Percentiles rank a stretch among this genome's conserved stretches.
phyloP scores from a whole-genome alignment of 2,113 vertebrate genomes.

The Madoqua kirkii region DNA sequence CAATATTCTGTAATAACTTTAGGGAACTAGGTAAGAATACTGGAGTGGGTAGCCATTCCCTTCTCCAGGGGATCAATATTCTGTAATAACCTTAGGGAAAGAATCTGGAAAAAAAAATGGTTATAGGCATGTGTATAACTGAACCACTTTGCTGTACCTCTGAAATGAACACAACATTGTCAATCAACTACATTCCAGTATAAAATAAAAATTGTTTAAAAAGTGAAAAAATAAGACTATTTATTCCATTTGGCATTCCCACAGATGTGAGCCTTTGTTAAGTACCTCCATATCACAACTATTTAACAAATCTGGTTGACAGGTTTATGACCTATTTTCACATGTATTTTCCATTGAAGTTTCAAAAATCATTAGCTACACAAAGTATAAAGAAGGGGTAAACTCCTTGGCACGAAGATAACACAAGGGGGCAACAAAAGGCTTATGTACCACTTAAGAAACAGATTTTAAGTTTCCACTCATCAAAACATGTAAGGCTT shows the following conservation, averaged over 20 bases:
- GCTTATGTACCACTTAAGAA: background rate
- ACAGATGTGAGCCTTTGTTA: background rate
- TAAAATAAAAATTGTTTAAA: background rate
- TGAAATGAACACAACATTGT: background rate
- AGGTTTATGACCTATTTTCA: background rate
- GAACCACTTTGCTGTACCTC: background rate
- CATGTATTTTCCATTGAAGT: background rate
- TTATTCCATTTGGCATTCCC: background rate
- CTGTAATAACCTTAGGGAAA: background rate
- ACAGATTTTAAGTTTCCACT: conserved; percentile 13
- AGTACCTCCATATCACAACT: background rate
- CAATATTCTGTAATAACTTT: background rate
- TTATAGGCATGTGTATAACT: background rate
- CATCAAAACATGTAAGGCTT: conserved; percentile 26
- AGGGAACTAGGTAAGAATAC: background rate
- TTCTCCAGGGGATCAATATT: no score
- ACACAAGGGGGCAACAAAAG: rapidly evolving
- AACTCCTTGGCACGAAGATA: background rate
- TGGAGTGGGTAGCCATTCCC: background rate
- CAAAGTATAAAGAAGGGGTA: background rate
- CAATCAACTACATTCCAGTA: background rate
- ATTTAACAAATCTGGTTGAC: background rate
- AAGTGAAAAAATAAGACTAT: background rate
- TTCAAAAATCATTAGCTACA: background rate
- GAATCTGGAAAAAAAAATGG: background rate